These are phyloP conservation scores for Ophion ventricosus DNA, from an alignment of 2,888 invertebrate species.

Conservation along the genomic window DNA sequence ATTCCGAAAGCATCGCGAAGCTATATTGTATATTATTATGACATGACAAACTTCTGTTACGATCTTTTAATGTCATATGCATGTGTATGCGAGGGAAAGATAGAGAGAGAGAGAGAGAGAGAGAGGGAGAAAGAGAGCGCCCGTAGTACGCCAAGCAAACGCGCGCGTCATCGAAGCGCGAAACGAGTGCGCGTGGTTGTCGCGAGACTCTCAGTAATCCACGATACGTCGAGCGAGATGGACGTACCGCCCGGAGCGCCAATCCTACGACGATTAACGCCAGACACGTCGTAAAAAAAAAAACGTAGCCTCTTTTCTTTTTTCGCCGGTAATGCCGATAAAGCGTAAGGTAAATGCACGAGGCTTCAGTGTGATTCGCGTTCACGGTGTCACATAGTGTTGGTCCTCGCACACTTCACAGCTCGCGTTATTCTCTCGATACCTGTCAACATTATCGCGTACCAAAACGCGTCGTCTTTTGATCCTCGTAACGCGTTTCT, in stretches of 20 bases:
- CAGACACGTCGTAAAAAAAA: background rate
- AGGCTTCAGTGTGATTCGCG: constrained; percentile 19
- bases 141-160: constrained; percentile 45
- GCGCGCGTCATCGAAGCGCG: constrained; percentile 66
- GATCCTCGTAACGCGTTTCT: background rate
- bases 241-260: constrained; percentile 23
- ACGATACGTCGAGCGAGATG: constrained; percentile 37
- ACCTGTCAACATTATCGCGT: background rate
- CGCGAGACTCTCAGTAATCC: constrained; percentile 51
- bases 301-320: background rate
- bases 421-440: no score
- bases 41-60: constrained; percentile 16
- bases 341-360: background rate
- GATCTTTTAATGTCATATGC: background rate
- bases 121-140: background rate
- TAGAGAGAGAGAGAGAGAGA: no score
- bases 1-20: constrained; percentile 6
- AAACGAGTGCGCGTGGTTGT: constrained; percentile 64
- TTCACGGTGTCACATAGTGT: background rate
- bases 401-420: background rate
- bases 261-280: background rate
- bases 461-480: background rate
- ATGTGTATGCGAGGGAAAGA: no score
- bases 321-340: background rate
- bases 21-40: constrained; percentile 30